These are phyloP conservation scores for Zophobas morio DNA, from an alignment of 1,140 invertebrate genomes.

Conservation along the genomic window DNA sequence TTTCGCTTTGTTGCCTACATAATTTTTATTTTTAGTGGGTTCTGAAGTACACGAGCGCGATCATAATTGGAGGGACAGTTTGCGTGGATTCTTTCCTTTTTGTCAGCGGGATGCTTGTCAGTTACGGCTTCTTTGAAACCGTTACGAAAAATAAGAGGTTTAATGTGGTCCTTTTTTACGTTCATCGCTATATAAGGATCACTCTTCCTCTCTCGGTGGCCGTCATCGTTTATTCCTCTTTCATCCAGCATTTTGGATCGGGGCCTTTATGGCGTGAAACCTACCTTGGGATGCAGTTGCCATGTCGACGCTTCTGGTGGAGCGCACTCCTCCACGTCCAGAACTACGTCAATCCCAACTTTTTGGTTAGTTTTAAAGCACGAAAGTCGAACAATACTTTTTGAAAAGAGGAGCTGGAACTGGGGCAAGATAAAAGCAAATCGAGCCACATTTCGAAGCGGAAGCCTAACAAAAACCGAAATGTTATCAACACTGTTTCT, in stretches of 20 bases:
- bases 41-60: constrained; percentile 52
- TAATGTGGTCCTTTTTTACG: constrained; percentile 63
- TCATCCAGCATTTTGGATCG: constrained; percentile 62
- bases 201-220: constrained; percentile 66
- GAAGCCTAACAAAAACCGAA: too few relatives aligned
- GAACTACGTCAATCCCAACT: constrained; percentile 65
- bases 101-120: constrained; percentile 70
- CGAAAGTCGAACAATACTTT: too few relatives aligned
- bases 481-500: too few relatives aligned
- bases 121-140: constrained; percentile 68
- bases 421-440: too few relatives aligned
- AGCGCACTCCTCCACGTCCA: constrained; percentile 64
- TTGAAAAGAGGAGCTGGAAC: too few relatives aligned
- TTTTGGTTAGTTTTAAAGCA: constrained; percentile 56
- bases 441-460: too few relatives aligned
- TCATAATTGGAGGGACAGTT: constrained; percentile 56
- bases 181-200: constrained; percentile 65
- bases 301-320: constrained; percentile 68
- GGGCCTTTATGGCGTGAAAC: constrained; percentile 66
- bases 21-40: constrained; percentile 57
- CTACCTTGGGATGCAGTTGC: constrained; percentile 44
- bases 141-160: constrained; percentile 57
- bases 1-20: not conserved
- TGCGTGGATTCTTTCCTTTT: constrained; percentile 68
- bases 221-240: constrained; percentile 64